phyloP scores from a whole-genome alignment of 1,140 invertebrate genomes.

The Rhyzopertha dominica region DNA sequence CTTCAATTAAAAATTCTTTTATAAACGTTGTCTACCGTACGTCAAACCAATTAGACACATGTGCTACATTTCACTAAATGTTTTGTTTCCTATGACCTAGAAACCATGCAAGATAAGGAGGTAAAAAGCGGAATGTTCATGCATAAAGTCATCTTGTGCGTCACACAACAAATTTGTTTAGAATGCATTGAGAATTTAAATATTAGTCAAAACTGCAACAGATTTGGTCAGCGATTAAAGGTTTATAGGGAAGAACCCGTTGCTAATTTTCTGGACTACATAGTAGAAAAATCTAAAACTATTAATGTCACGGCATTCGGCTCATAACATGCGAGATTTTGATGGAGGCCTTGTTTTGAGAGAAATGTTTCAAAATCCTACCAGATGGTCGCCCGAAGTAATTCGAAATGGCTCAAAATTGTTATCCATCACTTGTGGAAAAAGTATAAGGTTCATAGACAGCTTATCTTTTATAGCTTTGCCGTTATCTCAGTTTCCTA shows the following conservation, averaged over 20 bases:
- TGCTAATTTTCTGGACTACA: neutral
- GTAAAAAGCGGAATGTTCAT: conserved; percentile 2
- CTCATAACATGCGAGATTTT: conserved; percentile 10
- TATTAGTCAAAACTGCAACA: too few species aligned
- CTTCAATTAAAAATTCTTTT: conserved; percentile 9
- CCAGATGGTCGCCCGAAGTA: neutral
- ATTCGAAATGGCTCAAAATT: conserved; percentile 7
- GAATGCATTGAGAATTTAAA: neutral
- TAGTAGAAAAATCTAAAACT: neutral
- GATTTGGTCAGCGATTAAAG: conserved; percentile 1
- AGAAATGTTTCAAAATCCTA: conserved; percentile 5
- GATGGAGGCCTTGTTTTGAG: conserved; percentile 10
- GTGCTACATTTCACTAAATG: too few species aligned
- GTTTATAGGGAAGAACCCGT: neutral
- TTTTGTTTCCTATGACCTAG: conserved; percentile 16
- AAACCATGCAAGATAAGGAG: conserved; percentile 10
- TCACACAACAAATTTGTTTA: conserved; percentile 9
- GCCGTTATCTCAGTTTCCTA: conserved; percentile 10
- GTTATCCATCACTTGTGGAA: neutral
- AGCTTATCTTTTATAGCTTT: conserved; percentile 15
- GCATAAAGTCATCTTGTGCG: conserved; percentile 10
- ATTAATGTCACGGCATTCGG: conserved; percentile 8
- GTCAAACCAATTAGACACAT: too few species aligned
- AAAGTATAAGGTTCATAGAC: conserved; percentile 16
- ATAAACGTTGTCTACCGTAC: too few species aligned